Evolutionary conservation across 2,113 vertebrate genomes (phyloP).

Genomic region (Pedetes capensis): DNA sequence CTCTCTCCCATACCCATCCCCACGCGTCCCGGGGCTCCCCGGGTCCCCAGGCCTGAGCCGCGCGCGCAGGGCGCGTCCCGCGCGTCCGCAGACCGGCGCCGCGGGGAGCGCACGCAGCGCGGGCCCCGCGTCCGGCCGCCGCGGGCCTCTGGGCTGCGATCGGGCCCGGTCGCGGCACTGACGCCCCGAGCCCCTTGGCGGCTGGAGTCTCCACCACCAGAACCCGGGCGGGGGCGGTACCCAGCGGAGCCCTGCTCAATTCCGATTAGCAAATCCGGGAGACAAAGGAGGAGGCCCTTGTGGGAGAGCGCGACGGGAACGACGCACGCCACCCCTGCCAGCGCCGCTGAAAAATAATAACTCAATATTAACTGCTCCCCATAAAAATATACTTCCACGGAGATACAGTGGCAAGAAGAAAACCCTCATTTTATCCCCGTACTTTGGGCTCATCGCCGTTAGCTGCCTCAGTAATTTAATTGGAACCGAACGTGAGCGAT

Average conservation of each 20-base stretch:
- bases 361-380: constrained; percentile 78
- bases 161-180: background rate
- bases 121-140: background rate
- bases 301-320: background rate
- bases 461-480: constrained; percentile 89
- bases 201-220: background rate
- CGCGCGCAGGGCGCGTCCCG: background rate
- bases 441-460: constrained; percentile 76
- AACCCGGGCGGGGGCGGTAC: background rate
- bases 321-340: constrained; percentile 68
- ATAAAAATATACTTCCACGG: constrained; percentile 77
- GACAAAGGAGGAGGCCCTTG: constrained; percentile 55
- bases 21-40: too few relatives aligned
- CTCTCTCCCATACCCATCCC: too few relatives aligned
- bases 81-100: background rate
- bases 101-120: too few relatives aligned
- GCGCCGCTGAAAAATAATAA: constrained; percentile 72
- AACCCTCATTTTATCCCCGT: constrained; percentile 77
- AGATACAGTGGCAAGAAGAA: constrained; percentile 60
- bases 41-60: fast-evolving
- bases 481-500: constrained; percentile 87
- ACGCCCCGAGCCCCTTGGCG: background rate
- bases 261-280: constrained; percentile 21
- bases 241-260: background rate
- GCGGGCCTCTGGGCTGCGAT: background rate